Conservation (phyloP, 2,113 vertebrate genomes). For the Mola mola region DNA sequence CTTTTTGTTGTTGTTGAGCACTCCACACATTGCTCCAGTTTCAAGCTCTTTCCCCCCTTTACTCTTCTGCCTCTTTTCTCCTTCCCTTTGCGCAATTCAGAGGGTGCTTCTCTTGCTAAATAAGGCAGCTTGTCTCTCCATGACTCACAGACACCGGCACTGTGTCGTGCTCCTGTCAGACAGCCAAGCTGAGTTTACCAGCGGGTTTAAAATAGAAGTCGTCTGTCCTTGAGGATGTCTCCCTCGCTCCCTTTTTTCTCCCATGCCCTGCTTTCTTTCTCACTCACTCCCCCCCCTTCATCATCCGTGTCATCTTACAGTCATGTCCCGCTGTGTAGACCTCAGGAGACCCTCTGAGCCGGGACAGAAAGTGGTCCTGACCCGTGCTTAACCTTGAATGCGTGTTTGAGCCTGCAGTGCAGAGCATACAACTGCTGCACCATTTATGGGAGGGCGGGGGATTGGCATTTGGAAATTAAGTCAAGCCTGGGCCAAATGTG, state of each 20-base stretch:
- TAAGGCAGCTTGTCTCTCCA: conserved; percentile 26
- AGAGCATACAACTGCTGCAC: conserved; percentile 14
- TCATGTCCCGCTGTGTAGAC: neutral
- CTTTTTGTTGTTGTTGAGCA: no score
- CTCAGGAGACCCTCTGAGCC: conserved; percentile 39
- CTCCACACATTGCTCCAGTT: no score
- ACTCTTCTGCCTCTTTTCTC: neutral
- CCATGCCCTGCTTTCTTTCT: conserved; percentile 5
- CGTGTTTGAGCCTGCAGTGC: conserved; percentile 32
- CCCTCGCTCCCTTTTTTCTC: conserved; percentile 6
- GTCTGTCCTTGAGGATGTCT: conserved; percentile 44
- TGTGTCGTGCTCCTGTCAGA: conserved; percentile 39
- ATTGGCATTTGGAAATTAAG: conserved; percentile 16
- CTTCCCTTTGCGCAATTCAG: neutral
- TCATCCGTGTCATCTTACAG: conserved; percentile 63
- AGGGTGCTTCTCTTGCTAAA: conserved; percentile 42
- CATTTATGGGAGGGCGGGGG: conserved; percentile 5
- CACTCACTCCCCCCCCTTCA: neutral
- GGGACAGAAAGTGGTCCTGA: conserved; percentile 47
- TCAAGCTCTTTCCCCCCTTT: neutral
- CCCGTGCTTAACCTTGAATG: conserved; percentile 57
- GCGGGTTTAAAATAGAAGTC: conserved; percentile 63
- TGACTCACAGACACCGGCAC: neutral
- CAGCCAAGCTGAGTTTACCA: conserved; percentile 52
- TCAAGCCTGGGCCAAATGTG: conserved; percentile 14